Base-by-base conservation (phyloP, 1,140 invertebrate species). In the Drosophila setifemur region DNA sequence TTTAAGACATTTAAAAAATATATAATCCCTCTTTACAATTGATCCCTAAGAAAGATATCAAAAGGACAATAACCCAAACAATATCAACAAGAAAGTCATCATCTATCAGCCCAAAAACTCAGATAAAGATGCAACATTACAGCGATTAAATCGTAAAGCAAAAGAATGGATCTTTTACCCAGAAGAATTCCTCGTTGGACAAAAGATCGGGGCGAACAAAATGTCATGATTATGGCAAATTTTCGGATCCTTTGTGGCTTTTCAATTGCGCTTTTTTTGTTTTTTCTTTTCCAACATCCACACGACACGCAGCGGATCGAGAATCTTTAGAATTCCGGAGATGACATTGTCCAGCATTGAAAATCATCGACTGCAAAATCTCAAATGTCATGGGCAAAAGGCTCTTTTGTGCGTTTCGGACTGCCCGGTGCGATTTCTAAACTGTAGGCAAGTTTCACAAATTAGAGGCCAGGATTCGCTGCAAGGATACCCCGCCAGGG, bases 361-460 rank as follows among this genome's bases (percentile, higher is more conserved):
- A 72, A 81, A 86, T 86, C 72, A 86, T 87, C 76, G 72, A 87
- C 81, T 86, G 81, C 75, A 58, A 86, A 86, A 86, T 86, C 82
- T 73, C 57, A 54, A 83, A 86, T 86, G 75, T 86, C 81, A 86
- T 50, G 81, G 61, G 31, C 49, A 76, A 25, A 18, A 50, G 50
- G 71, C 60, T 68, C 77, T 58, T 75, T 81, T 81, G 48, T 61
- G 33, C 26, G 31, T 11, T n/a, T n/a, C 5, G 43, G 37, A 31
- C 66, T 35, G 50, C 72, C 23, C 52, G 50, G 18, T 29, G 37
- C 40, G 73, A 39, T 57, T 58, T 71, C 64, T 85, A 85, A 85
- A 78, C 79, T 83, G 79, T 73, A 86, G 81, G 81, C 81, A 67
- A 79, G 81, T 86, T 86, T 76, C 75, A 76, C 81, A 86, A 86